Evolutionary conservation across 2,888 invertebrate genomes (phyloP), one percentile per base, ranked within the genome.

Genomic region (Rhorus exstirpatorius): DNA sequence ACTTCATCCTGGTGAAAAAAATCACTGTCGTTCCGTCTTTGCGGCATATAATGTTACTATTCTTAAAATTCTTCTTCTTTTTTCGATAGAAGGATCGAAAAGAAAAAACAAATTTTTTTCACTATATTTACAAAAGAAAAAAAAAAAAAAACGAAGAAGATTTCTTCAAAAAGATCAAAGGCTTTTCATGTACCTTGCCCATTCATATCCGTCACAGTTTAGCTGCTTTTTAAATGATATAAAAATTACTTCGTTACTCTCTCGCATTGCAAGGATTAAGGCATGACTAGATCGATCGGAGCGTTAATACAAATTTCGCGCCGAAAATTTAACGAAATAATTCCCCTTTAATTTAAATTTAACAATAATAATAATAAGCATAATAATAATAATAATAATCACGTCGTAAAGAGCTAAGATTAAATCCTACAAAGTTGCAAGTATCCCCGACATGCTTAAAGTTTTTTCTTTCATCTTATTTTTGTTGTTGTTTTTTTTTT

Each of bases 221-320:
- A 85, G 85, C 83, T 81, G 83, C 83, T 58, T 77, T 78, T 76
- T 49, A 17, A 78, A 72, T 72, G 60, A 77, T 83, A 77, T 83
- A 53, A 31, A 68, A 14, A 76, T 80, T 67, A 79, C 67, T 46
- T 81, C 79, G 71, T 75, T 72, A 61, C 53, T 63, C 78, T 65
- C 53, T 67, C 61, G 35, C 76, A 8, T 71, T 58, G 72, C 46
- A 71, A 78, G 74, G 72, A 83, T 70, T 68, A 85, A 82, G 83
- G 80, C 77, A 71, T 85, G 85, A 85, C 85, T 85, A 85, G 85
- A 84, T 80, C 58, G 63, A 81, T 82, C 79, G 83, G 81, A 70
- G 81, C 79, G 72, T 76, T 81, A 79, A 81, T 84, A 81, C 77
- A 74, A n/a, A 68, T 68, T 51, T 68, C 67, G 63, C 77, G 68